Evolutionary conservation across 2,888 invertebrate genomes (phyloP).

Genomic region (Ceraclea dissimilis): DNA sequence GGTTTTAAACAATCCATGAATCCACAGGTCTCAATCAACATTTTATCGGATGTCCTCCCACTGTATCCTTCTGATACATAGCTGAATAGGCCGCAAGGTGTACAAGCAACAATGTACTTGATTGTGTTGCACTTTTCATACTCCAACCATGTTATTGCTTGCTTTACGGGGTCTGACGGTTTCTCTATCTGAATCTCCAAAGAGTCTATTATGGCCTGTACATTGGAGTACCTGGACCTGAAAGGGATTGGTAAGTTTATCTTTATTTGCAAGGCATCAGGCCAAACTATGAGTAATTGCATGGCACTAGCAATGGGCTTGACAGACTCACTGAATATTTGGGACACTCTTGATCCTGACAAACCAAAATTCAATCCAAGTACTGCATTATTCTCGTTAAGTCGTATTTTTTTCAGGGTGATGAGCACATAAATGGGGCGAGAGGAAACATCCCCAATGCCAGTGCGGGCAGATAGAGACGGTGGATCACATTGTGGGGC

Average conservation of each 20-base stretch:
- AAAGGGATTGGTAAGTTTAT: neutral
- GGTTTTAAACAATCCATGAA: neutral
- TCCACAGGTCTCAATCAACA: neutral
- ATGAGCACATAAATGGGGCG: neutral
- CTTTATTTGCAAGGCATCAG: neutral
- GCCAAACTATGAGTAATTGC: neutral
- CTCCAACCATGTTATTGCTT: neutral
- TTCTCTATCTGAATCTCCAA: conserved; percentile 1
- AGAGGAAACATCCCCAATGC: too few species aligned
- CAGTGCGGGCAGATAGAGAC: too few species aligned
- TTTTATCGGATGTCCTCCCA: conserved; percentile 1
- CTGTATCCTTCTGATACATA: conserved; percentile 8
- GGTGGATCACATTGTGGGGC: too few species aligned
- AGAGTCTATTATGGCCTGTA: neutral
- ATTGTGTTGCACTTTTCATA: neutral
- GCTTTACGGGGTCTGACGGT: neutral
- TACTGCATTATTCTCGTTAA: neutral
- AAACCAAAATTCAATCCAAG: neutral
- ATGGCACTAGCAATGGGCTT: neutral
- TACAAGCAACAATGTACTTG: neutral
- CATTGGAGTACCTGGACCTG: neutral
- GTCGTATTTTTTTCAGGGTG: neutral
- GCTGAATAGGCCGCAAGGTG: conserved; percentile 4
- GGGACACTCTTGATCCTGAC: neutral
- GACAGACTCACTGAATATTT: neutral